A percentile compares a stretch with the other conserved stretches of the same genome.
Evolutionary conservation across 1,140 invertebrate species (phyloP).

Genomic region (Drosophila lacteicornis): DNA sequence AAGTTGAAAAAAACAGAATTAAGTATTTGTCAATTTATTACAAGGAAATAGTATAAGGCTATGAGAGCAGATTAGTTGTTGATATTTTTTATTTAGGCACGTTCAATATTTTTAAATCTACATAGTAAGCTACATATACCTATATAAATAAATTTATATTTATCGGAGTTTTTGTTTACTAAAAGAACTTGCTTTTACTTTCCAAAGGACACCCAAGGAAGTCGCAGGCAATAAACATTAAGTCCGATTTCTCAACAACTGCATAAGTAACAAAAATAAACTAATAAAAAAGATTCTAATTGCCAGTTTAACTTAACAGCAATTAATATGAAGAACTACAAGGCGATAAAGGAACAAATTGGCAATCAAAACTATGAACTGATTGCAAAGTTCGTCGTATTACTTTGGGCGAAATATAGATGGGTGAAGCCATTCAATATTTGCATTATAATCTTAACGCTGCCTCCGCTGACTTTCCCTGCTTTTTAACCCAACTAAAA

Average conservation of each 20-base stretch:
- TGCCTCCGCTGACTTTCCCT: constrained; percentile 6
- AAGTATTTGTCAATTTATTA: neutral
- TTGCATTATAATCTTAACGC: constrained; percentile 56
- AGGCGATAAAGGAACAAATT: constrained; percentile 39
- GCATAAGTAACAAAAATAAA: neutral
- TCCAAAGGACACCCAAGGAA: neutral
- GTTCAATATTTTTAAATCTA: neutral
- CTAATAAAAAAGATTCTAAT: constrained; percentile 2
- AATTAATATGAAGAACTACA: constrained; percentile 19
- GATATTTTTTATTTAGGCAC: neutral
- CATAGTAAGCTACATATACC: no score
- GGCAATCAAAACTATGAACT: constrained; percentile 40
- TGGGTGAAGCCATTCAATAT: constrained; percentile 47
- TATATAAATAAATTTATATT: neutral
- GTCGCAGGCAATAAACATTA: neutral
- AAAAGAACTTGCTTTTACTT: neutral
- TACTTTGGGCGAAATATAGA: constrained; percentile 30
- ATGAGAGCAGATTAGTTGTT: neutral
- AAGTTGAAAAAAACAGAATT: neutral
- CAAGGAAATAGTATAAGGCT: neutral
- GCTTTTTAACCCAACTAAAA: constrained; percentile 28
- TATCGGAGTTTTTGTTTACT: no score
- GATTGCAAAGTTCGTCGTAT: constrained; percentile 34
- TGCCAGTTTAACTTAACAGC: constrained; percentile 4
- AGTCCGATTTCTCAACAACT: neutral